Percentiles rank a stretch among this genome's conserved stretches.
Evolutionary conservation across 2,797 vertebrate species (phyloP).

Genomic region (Calcarius lapponicus): DNA sequence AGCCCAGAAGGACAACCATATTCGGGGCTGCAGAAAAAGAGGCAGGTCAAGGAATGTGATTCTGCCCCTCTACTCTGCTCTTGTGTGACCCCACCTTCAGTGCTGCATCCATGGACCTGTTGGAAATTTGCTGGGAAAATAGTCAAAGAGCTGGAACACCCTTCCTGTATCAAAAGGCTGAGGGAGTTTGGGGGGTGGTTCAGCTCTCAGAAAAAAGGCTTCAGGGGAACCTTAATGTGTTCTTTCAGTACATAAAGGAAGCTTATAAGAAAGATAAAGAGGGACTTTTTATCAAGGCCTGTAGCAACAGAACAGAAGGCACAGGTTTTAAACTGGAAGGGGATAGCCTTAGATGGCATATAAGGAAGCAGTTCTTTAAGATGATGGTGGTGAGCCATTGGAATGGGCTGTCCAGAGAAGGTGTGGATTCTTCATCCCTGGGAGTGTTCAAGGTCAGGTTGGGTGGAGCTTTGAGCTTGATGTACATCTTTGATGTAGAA

Average conservation of each 20-base stretch:
- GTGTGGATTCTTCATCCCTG: accelerated
- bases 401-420: background rate
- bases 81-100: background rate
- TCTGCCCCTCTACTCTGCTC: background rate
- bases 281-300: background rate
- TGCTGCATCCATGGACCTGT: background rate
- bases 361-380: background rate
- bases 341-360: background rate
- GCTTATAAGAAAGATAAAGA: background rate
- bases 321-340: background rate
- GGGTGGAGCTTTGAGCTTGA: background rate
- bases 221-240: background rate
- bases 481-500: background rate
- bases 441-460: background rate
- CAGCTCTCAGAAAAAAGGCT: background rate
- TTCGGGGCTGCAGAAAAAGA: background rate
- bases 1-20: background rate
- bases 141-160: background rate
- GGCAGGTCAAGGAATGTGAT: background rate
- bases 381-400: background rate
- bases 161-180: background rate
- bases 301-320: background rate
- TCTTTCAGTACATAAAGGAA: background rate
- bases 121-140: background rate
- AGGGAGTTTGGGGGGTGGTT: background rate